Percentiles rank a stretch among this genome's conserved stretches.
Evolutionary conservation across 2,113 vertebrate genomes (phyloP).

Genomic region (Ammodramus savannarum): DNA sequence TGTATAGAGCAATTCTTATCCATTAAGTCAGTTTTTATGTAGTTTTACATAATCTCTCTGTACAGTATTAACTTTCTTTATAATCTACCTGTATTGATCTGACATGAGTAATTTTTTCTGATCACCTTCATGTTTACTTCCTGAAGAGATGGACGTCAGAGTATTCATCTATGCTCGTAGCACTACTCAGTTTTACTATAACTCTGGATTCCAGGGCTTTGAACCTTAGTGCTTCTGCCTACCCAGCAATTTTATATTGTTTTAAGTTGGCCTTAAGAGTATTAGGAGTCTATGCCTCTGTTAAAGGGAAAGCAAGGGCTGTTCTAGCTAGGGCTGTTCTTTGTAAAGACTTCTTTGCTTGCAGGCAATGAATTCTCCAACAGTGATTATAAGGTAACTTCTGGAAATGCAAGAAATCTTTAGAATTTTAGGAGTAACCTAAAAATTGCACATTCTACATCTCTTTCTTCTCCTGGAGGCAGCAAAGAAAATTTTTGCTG

Average conservation of each 20-base stretch:
- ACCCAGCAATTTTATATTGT: not conserved
- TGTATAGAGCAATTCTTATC: not conserved
- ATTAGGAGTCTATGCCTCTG: rapidly evolving
- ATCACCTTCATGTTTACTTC: not conserved
- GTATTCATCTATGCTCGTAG: not conserved
- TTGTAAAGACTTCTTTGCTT: not conserved
- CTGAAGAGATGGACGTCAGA: not conserved
- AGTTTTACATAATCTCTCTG: not conserved
- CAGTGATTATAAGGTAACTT: not conserved
- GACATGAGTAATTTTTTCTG: not conserved
- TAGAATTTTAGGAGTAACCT: not conserved
- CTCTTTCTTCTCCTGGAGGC: not conserved
- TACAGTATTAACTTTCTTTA: not conserved
- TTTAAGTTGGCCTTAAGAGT: not conserved
- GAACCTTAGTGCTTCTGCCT: not conserved
- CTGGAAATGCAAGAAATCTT: not conserved
- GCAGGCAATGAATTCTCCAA: not conserved
- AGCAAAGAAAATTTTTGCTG: not conserved
- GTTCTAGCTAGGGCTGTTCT: not conserved
- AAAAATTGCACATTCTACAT: not conserved
- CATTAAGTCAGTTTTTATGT: not conserved
- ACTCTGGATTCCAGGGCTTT: not conserved
- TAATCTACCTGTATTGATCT: not conserved
- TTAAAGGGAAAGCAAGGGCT: not conserved
- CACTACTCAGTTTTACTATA: not conserved